Conservation (phyloP, 1,140 invertebrate genomes). For the Cyclargus thomasi region DNA sequence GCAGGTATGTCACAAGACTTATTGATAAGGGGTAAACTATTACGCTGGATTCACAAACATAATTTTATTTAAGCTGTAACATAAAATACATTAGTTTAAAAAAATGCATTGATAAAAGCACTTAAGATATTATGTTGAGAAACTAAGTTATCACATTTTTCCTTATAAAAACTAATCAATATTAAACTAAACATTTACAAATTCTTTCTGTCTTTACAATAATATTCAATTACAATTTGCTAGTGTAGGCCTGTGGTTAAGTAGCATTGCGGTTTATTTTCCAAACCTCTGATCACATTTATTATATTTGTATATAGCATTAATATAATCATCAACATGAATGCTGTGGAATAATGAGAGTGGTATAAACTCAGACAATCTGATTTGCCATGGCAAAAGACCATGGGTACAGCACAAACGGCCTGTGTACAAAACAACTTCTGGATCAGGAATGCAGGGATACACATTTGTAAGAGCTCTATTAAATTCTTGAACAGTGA, state of each 20-base stretch:
- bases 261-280: slow-evolving; percentile 65
- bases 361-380: slow-evolving; percentile 81
- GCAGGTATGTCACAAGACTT: neutral
- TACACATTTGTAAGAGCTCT: slow-evolving; percentile 64
- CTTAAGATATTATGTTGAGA: neutral
- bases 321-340: slow-evolving; percentile 74
- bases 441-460: slow-evolving; percentile 79
- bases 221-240: slow-evolving; percentile 21
- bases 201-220: neutral
- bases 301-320: slow-evolving; percentile 77
- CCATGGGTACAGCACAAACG: slow-evolving; percentile 76
- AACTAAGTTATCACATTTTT: slow-evolving; percentile 8
- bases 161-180: slow-evolving; percentile 1
- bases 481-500: slow-evolving; percentile 68
- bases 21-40: neutral
- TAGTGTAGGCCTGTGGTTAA: slow-evolving; percentile 28
- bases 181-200: slow-evolving; percentile 12
- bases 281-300: slow-evolving; percentile 82
- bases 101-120: too few species aligned
- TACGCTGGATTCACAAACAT: too few species aligned
- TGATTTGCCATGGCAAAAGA: slow-evolving; percentile 83
- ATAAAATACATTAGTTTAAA: neutral
- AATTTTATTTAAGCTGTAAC: neutral
- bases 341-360: slow-evolving; percentile 75
- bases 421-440: slow-evolving; percentile 79